These are phyloP conservation scores for Thysanoteuthis rhombus DNA, from an alignment of 2,888 invertebrate genomes.

Conservation along the genomic window DNA sequence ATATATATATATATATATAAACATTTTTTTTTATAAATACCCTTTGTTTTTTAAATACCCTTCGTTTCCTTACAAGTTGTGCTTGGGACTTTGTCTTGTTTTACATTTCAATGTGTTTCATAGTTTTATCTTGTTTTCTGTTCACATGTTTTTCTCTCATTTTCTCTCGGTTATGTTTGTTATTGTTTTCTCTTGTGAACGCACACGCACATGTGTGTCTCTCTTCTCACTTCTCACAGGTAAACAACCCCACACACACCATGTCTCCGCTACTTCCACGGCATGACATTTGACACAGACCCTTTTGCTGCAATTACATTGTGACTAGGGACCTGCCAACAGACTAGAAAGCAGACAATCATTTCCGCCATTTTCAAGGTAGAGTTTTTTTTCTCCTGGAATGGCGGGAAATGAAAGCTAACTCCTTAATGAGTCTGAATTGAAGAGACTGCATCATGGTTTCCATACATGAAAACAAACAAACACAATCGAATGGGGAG, in stretches of 20 bases:
- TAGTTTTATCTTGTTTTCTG: background rate
- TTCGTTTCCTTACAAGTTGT: too few relatives aligned
- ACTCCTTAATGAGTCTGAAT: background rate
- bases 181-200: background rate
- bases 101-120: background rate
- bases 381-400: background rate
- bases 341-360: background rate
- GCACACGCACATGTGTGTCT: background rate
- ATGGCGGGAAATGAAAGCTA: background rate
- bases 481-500: background rate
- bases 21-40: too few relatives aligned
- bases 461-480: background rate
- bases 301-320: background rate
- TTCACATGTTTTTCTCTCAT: background rate
- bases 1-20: slow-evolving; percentile 22
- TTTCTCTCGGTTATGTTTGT: too few relatives aligned
- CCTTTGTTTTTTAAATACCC: too few relatives aligned
- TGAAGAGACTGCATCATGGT: background rate
- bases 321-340: background rate
- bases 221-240: background rate
- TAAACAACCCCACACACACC: background rate
- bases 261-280: background rate
- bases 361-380: background rate
- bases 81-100: too few relatives aligned
- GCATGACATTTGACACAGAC: background rate